A percentile compares a stretch with the other conserved stretches of the same genome.
Conservation (phyloP, 1,140 invertebrate genomes). For the Periplaneta americana region DNA sequence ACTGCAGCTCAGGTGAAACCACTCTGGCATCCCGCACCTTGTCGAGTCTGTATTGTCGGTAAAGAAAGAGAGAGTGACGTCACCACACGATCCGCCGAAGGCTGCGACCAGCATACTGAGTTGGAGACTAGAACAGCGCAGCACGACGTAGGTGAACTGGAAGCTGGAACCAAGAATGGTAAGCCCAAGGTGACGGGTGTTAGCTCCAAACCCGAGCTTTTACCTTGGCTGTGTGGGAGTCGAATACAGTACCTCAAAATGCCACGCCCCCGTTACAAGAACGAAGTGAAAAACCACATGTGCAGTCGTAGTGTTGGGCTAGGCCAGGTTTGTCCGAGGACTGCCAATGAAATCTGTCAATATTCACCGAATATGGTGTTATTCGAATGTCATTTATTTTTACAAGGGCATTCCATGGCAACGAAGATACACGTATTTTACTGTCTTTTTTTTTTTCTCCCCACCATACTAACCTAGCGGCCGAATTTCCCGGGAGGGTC, state of each 20-base stretch:
- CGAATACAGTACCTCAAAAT: background rate
- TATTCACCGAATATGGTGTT: no score
- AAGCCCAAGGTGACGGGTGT: background rate
- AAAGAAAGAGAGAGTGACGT: background rate
- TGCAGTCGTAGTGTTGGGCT: background rate
- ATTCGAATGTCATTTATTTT: no score
- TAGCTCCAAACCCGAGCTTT: background rate
- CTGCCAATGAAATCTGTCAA: no score
- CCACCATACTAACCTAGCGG: no score
- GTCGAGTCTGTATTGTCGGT: background rate
- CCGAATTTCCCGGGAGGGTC: no score
- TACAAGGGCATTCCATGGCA: no score
- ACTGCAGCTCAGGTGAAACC: background rate
- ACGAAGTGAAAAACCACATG: background rate
- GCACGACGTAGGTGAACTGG: no score
- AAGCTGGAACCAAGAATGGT: background rate
- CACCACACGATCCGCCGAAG: background rate
- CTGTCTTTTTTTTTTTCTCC: no score
- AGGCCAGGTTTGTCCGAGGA: background rate
- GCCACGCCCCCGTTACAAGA: background rate
- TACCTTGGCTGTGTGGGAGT: background rate
- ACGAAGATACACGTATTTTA: no score
- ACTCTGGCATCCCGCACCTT: background rate
- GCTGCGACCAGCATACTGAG: background rate
- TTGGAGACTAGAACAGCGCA: background rate